A percentile compares a stretch with the other conserved stretches of the same genome.
phyloP scores from a whole-genome alignment of 1,140 invertebrate genomes.

The Mamestra configurata region DNA sequence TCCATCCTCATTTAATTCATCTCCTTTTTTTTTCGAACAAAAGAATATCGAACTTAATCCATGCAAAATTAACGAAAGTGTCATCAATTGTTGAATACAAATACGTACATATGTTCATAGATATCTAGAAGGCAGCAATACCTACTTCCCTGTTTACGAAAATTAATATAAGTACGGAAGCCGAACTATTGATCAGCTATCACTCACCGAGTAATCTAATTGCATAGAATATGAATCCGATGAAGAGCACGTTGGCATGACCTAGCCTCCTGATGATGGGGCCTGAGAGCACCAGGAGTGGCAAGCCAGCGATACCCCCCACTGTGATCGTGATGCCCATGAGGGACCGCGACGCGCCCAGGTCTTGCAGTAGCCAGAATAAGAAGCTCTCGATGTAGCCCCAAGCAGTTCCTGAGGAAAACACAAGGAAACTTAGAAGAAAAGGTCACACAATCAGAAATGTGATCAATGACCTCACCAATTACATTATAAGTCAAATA shows the following conservation, averaged over 20 bases:
- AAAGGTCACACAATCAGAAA: not conserved
- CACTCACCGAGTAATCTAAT: constrained; percentile 91
- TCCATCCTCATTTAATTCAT: no score
- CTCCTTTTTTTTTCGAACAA: no score
- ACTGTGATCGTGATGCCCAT: constrained; percentile 96
- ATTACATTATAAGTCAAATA: no score
- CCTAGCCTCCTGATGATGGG: constrained; percentile 93
- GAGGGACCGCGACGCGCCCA: constrained; percentile 93
- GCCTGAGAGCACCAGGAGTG: constrained; percentile 93
- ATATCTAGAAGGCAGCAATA: no score
- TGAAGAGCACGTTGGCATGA: constrained; percentile 94
- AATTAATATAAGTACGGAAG: no score
- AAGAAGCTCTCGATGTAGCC: constrained; percentile 96
- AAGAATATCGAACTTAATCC: no score
- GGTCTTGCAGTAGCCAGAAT: constrained; percentile 95
- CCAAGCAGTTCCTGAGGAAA: constrained; percentile 92
- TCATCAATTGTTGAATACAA: no score
- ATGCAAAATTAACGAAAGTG: no score
- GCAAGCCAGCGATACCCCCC: constrained; percentile 93
- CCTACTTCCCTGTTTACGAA: no score
- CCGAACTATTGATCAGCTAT: no score
- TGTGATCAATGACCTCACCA: no score
- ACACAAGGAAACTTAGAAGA: not conserved
- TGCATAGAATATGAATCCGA: constrained; percentile 93
- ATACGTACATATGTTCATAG: no score